These are phyloP conservation scores for Artemisiospiza belli DNA, from an alignment of 2,113 vertebrate genomes.

Conservation along the genomic window DNA sequence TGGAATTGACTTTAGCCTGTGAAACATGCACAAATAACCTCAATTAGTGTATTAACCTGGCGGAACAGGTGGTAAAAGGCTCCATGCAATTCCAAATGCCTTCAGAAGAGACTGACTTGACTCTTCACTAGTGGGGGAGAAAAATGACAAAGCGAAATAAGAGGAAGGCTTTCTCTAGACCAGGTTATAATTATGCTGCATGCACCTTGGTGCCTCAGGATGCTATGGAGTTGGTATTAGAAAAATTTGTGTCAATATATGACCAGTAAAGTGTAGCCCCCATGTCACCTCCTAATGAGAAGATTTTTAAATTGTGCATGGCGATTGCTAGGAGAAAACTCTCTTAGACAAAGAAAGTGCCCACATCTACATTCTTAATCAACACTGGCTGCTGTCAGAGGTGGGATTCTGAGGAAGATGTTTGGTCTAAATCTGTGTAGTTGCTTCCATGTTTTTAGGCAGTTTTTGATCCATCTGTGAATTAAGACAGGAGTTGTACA, in stretches of 20 bases:
- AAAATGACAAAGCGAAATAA: not conserved
- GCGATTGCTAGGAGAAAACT: not conserved
- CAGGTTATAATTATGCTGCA: not conserved
- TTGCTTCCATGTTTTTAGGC: not conserved
- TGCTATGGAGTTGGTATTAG: not conserved
- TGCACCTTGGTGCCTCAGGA: not conserved
- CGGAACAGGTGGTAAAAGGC: not conserved
- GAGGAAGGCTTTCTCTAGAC: not conserved
- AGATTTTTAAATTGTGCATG: not conserved
- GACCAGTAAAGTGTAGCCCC: accelerated
- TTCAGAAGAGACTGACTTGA: not conserved
- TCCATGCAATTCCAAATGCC: not conserved
- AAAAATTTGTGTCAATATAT: not conserved
- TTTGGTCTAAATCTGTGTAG: not conserved
- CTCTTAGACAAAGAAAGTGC: not conserved
- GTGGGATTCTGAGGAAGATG: not conserved
- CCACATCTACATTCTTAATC: not conserved
- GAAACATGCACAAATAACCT: not conserved
- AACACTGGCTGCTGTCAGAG: not conserved
- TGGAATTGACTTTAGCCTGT: not conserved
- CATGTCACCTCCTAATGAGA: not conserved
- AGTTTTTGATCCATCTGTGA: not conserved
- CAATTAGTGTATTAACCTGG: not conserved
- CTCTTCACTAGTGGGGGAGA: not conserved
- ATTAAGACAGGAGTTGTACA: not conserved